These are phyloP conservation scores for Leptothorax acervorum DNA, from an alignment of 2,888 invertebrate species.

Conservation along the genomic window DNA sequence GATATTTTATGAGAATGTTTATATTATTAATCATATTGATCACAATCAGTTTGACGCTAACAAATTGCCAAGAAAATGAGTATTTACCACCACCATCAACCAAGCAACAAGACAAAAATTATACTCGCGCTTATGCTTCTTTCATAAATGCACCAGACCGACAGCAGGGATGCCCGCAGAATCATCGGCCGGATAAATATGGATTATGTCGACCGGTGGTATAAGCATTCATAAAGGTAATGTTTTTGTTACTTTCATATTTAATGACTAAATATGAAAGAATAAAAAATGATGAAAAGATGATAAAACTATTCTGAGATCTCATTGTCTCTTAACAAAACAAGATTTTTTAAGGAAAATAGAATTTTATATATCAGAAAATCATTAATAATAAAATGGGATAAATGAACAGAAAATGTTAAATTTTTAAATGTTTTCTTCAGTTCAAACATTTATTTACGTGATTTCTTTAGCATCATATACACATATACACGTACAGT, in stretches of 20 bases:
- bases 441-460: not conserved
- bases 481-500: no score
- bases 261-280: not conserved
- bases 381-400: not conserved
- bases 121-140: no score
- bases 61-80: not conserved
- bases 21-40: not conserved
- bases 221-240: slow-evolving; percentile 9
- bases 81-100: no score
- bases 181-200: not conserved
- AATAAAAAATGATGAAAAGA: not conserved
- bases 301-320: not conserved
- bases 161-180: not conserved
- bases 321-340: not conserved
- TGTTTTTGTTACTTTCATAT: not conserved
- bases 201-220: not conserved
- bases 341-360: not conserved
- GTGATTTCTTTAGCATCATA: not conserved
- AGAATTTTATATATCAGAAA: not conserved
- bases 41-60: not conserved
- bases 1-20: not conserved
- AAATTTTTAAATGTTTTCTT: not conserved
- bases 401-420: not conserved
- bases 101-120: no score
- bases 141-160: not conserved